Percentiles rank a stretch among this genome's conserved stretches.
Evolutionary conservation across 2,888 invertebrate genomes (phyloP).

Genomic region (Ennomos erosarius): DNA sequence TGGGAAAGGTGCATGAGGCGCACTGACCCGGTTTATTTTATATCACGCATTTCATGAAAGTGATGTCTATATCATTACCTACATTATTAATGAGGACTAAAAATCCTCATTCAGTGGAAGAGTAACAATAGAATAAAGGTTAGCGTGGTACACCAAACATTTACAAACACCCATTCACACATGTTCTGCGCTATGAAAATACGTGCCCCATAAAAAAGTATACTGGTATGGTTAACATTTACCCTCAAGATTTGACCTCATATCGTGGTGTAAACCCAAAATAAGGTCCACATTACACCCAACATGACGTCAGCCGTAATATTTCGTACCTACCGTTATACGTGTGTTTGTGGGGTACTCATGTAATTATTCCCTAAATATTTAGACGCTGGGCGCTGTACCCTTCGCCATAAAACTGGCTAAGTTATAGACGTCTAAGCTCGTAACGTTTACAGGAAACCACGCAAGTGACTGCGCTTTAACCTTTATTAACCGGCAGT

Average conservation of each 20-base stretch:
- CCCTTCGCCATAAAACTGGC: slow-evolving; percentile 61
- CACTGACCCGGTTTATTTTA: too few relatives aligned
- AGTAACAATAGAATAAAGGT: background rate
- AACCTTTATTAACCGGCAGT: slow-evolving; percentile 19
- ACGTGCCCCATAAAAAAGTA: slow-evolving; percentile 16
- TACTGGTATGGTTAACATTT: slow-evolving; percentile 10
- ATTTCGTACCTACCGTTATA: slow-evolving; percentile 16
- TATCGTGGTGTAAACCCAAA: slow-evolving; percentile 28
- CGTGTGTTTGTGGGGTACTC: slow-evolving; percentile 48
- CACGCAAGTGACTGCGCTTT: slow-evolving; percentile 29
- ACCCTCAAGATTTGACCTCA: slow-evolving; percentile 28
- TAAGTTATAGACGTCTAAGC: slow-evolving; percentile 59
- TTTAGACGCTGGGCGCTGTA: slow-evolving; percentile 59
- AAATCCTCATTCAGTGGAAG: background rate
- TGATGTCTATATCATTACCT: too few relatives aligned
- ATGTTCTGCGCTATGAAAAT: slow-evolving; percentile 8
- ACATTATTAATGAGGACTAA: background rate
- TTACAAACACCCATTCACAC: slow-evolving; percentile 5
- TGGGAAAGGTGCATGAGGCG: too few relatives aligned
- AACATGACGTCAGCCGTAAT: slow-evolving; percentile 23
- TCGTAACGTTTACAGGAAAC: slow-evolving; percentile 49
- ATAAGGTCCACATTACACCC: slow-evolving; percentile 31
- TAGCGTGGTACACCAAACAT: background rate
- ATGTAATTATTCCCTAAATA: slow-evolving; percentile 72
- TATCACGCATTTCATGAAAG: too few relatives aligned